A percentile compares a stretch with the other conserved stretches of the same genome.
These are phyloP conservation scores for Protomyctophum bolini DNA, from an alignment of 2,113 vertebrate genomes.

Conservation along the genomic window DNA sequence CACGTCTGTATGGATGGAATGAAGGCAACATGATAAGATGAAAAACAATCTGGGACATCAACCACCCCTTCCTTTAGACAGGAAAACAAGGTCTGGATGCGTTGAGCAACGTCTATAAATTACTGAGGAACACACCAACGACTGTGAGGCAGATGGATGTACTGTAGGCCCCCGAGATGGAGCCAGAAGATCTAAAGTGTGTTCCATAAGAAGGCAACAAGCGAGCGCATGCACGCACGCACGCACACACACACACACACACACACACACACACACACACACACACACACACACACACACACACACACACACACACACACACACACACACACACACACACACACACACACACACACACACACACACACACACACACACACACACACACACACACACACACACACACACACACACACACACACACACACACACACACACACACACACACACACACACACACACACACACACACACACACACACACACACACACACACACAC, in stretches of 20 bases:
- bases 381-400: not conserved
- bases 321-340: too few relatives aligned
- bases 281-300: not conserved
- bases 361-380: too few relatives aligned
- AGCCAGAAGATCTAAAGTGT: slow-evolving; percentile 31
- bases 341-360: too few relatives aligned
- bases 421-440: not conserved
- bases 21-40: not conserved
- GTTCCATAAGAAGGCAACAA: slow-evolving; percentile 35
- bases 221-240: too few relatives aligned
- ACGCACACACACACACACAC: not conserved
- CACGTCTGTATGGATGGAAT: not conserved
- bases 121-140: slow-evolving; percentile 14
- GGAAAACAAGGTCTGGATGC: not conserved
- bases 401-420: not conserved
- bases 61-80: not conserved
- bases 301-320: not conserved
- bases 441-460: not conserved
- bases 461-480: too few relatives aligned
- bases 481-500: too few relatives aligned
- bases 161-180: not conserved
- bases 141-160: slow-evolving; percentile 32
- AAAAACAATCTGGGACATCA: slow-evolving; percentile 1
- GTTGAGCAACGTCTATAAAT: slow-evolving; percentile 35
- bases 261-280: not conserved